Conservation (phyloP, 1,140 invertebrate genomes). For the Drosophila bocqueti region DNA sequence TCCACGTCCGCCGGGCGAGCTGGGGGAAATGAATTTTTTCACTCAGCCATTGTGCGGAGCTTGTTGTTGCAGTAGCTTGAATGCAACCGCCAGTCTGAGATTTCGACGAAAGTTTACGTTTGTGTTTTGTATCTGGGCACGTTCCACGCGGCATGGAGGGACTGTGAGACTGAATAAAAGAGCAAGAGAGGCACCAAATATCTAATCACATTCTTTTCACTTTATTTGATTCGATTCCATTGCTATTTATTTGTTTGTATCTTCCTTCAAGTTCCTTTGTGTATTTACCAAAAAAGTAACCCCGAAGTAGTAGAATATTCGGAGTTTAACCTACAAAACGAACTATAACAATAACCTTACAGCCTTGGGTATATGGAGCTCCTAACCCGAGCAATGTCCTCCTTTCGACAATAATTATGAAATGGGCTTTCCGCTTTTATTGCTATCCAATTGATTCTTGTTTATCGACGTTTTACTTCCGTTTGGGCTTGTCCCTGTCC, state of each 20-base stretch:
- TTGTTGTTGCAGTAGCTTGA: constrained; percentile 26
- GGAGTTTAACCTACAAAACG: background rate
- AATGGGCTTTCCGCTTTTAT: constrained; percentile 25
- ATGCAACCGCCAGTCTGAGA: constrained; percentile 65
- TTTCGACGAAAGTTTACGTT: constrained; percentile 60
- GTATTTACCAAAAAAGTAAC: background rate
- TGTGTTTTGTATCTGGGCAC: constrained; percentile 53
- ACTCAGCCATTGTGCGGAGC: constrained; percentile 49
- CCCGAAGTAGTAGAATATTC: background rate
- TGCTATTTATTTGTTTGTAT: constrained; percentile 54
- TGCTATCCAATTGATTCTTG: constrained; percentile 61
- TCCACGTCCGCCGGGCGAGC: constrained; percentile 17
- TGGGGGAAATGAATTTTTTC: constrained; percentile 61
- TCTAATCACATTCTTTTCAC: constrained; percentile 77
- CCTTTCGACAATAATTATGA: constrained; percentile 6
- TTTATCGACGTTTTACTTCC: constrained; percentile 56
- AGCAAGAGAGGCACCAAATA: constrained; percentile 20
- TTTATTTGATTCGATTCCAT: constrained; percentile 69
- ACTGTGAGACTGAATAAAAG: background rate
- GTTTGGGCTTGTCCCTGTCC: background rate
- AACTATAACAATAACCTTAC: constrained; percentile 1
- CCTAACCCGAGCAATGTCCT: background rate
- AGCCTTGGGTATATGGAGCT: too few species aligned
- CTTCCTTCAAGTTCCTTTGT: constrained; percentile 11
- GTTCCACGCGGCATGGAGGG: constrained; percentile 27